These are phyloP conservation scores for Rhynchophorus ferrugineus DNA, from an alignment of 1,140 invertebrate species.

Conservation along the genomic window DNA sequence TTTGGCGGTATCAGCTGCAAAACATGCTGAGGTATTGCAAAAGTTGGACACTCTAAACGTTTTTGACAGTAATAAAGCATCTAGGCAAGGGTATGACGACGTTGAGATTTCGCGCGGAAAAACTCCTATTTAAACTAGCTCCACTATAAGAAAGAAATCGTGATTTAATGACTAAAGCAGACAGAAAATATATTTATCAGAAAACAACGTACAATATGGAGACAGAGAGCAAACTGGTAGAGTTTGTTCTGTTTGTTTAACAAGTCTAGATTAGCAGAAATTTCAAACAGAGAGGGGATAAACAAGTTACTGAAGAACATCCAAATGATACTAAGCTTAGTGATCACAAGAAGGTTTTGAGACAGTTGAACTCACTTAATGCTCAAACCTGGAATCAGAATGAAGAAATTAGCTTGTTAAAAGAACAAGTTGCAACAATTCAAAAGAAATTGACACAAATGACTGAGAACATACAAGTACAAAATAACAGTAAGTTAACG, in stretches of 20 bases:
- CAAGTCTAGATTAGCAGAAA: constrained; percentile 84
- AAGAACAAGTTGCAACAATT: constrained; percentile 44
- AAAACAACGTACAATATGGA: constrained; percentile 66
- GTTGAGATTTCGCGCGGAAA: constrained; percentile 50
- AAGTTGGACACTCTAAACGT: constrained; percentile 87
- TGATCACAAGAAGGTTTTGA: constrained; percentile 56
- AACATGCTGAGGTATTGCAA: constrained; percentile 79
- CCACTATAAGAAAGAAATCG: constrained; percentile 69
- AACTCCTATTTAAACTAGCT: constrained; percentile 64
- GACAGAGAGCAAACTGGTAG: constrained; percentile 77
- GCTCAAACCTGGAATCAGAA: constrained; percentile 46
- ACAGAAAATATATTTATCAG: constrained; percentile 62
- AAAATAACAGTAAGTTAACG: constrained; percentile 47
- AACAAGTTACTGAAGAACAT: constrained; percentile 65
- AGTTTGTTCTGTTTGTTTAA: constrained; percentile 85
- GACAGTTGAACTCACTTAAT: constrained; percentile 54
- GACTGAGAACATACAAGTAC: constrained; percentile 49
- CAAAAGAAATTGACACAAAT: constrained; percentile 43
- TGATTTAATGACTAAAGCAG: constrained; percentile 58
- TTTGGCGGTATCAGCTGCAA: constrained; percentile 57
- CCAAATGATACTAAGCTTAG: constrained; percentile 56
- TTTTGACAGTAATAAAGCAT: constrained; percentile 82
- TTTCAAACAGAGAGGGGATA: constrained; percentile 73
- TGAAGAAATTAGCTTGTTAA: constrained; percentile 45
- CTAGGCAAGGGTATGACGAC: constrained; percentile 70